These are phyloP conservation scores for Leucophenga varia DNA, from an alignment of 1,140 invertebrate genomes.

Conservation along the genomic window DNA sequence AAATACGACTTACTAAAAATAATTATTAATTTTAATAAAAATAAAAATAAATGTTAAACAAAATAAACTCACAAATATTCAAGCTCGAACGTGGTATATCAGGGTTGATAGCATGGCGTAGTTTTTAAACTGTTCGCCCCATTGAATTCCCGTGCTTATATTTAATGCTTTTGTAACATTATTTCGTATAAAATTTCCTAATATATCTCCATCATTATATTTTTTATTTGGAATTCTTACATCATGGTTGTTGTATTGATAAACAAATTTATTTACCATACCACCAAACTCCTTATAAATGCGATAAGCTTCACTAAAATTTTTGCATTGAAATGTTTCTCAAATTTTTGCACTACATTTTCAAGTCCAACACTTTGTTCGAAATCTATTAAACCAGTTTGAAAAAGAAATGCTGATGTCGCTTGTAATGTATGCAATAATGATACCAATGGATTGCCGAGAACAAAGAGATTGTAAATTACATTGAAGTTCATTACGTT, in stretches of 20 bases:
- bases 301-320: not conserved
- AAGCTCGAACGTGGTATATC: conserved; percentile 57
- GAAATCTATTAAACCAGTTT: conserved; percentile 64
- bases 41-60: not conserved
- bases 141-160: conserved; percentile 73
- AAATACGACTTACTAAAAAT: conserved; percentile 66
- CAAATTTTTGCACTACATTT: not conserved
- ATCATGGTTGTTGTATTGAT: too few relatives aligned
- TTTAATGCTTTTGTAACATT: conserved; percentile 65
- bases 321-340: too few relatives aligned
- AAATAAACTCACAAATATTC: not conserved
- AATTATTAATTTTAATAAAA: conserved; percentile 34
- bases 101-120: too few relatives aligned
- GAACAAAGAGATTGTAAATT: conserved; percentile 74
- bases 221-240: not conserved
- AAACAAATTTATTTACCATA: too few relatives aligned
- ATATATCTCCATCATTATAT: not conserved
- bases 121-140: conserved; percentile 73
- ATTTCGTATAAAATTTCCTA: conserved; percentile 70
- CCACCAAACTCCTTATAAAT: too few relatives aligned
- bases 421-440: conserved; percentile 78
- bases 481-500: conserved; percentile 64
- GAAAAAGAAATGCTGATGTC: conserved; percentile 70
- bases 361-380: conserved; percentile 2
- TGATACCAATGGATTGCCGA: conserved; percentile 87